phyloP scores from a whole-genome alignment of 1,140 invertebrate genomes.

The Pogonognathellus flavescens region DNA sequence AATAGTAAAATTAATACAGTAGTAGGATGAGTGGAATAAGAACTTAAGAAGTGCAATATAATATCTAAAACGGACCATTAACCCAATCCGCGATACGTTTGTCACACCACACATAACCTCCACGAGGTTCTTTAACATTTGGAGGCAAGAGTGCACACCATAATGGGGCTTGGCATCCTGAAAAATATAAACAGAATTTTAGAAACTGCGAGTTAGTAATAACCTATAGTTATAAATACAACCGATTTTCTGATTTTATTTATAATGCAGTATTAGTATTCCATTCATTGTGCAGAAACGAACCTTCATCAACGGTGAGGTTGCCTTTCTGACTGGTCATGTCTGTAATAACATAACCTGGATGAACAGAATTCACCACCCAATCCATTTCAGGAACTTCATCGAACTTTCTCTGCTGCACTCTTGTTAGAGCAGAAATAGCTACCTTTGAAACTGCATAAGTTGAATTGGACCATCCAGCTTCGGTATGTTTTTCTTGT shows the following conservation, averaged over 20 bases:
- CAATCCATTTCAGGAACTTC: conserved; percentile 73
- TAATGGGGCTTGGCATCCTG: conserved; percentile 69
- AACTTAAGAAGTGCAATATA: too few relatives aligned
- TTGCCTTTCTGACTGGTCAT: conserved; percentile 80
- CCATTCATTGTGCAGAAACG: too few relatives aligned
- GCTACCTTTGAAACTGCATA: conserved; percentile 81
- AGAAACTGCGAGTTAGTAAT: too few relatives aligned
- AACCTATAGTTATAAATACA: too few relatives aligned
- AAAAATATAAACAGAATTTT: too few relatives aligned
- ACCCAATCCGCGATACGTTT: conserved; percentile 70
- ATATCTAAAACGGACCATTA: too few relatives aligned
- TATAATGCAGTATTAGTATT: too few relatives aligned
- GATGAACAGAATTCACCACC: conserved; percentile 79
- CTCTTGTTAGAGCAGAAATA: conserved; percentile 74
- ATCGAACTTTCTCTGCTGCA: conserved; percentile 78
- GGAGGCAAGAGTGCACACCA: conserved; percentile 73
- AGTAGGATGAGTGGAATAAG: too few relatives aligned
- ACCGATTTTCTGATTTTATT: too few relatives aligned
- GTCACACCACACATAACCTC: conserved; percentile 72
- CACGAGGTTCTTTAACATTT: conserved; percentile 70
- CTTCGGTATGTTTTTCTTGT: conserved; percentile 61
- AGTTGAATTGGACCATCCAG: conserved; percentile 77
- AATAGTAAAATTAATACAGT: too few relatives aligned
- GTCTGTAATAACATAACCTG: conserved; percentile 81
- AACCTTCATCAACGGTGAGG: conserved; percentile 78